A percentile compares a stretch with the other conserved stretches of the same genome.
Evolutionary conservation across 1,140 invertebrate genomes (phyloP).

Genomic region (Drosophila oshimai): DNA sequence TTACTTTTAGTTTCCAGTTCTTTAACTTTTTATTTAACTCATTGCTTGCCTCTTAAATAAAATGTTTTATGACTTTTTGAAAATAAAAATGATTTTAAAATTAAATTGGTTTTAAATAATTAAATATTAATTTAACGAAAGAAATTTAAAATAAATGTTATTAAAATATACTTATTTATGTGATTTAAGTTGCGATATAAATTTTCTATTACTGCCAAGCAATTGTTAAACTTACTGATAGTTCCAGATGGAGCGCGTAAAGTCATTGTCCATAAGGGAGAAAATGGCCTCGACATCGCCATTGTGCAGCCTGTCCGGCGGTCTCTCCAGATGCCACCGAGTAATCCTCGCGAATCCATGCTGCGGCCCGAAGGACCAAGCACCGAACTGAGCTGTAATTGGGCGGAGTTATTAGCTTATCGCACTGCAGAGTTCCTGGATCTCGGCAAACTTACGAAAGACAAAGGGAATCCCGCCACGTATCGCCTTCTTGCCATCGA

Average conservation of each 20-base stretch:
- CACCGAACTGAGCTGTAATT: slow-evolving; percentile 93
- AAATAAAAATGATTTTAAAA: no score
- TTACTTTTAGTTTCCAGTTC: no score
- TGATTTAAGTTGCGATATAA: no score
- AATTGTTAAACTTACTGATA: slow-evolving; percentile 87
- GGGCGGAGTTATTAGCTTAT: not conserved
- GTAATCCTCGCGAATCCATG: slow-evolving; percentile 97
- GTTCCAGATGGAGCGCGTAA: slow-evolving; percentile 96
- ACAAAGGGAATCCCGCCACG: slow-evolving; percentile 97
- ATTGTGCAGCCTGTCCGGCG: slow-evolving; percentile 91
- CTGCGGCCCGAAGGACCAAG: slow-evolving; percentile 95
- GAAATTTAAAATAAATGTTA: no score
- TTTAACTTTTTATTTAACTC: no score
- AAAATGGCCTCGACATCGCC: slow-evolving; percentile 96
- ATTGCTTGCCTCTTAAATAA: no score
- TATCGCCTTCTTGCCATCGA: slow-evolving; percentile 97
- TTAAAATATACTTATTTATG: no score
- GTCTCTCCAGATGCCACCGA: slow-evolving; percentile 94
- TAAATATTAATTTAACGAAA: no score
- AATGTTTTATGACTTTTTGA: no score
- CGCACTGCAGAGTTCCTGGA: not conserved
- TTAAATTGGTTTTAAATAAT: no score
- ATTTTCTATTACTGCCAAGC: no score
- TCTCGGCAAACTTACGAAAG: slow-evolving; percentile 91
- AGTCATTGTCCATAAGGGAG: slow-evolving; percentile 95